A percentile compares a stretch with the other conserved stretches of the same genome.
Evolutionary conservation across 2,113 vertebrate genomes (phyloP).

Genomic region (Muntiacus reevesi): DNA sequence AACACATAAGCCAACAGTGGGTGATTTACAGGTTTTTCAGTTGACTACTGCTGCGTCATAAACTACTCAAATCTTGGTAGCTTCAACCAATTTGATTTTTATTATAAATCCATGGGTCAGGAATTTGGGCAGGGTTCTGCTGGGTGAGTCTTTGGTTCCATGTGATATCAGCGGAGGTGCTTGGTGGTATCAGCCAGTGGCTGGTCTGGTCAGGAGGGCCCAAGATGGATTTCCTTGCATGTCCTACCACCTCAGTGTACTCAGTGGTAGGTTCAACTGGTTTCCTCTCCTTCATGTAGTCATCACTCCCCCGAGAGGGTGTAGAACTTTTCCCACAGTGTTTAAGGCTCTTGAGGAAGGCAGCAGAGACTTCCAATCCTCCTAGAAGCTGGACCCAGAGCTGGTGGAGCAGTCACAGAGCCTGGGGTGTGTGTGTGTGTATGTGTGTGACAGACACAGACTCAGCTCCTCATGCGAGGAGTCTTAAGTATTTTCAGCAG

Average conservation of each 20-base stretch:
- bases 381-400: neutral
- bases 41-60: neutral
- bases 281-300: neutral
- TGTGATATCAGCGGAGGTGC: neutral
- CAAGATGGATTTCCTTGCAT: neutral
- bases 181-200: neutral
- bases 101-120: neutral
- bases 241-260: neutral
- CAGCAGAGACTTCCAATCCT: neutral
- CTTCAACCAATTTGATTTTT: neutral
- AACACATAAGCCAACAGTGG: neutral
- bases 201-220: neutral
- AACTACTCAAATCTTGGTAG: neutral
- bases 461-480: neutral
- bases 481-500: neutral
- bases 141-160: neutral
- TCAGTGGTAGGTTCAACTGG: accelerated
- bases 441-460: neutral
- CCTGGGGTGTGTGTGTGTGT: neutral
- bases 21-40: neutral
- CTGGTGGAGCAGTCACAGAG: neutral
- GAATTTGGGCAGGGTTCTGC: neutral
- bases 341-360: neutral
- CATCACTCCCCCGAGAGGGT: neutral
- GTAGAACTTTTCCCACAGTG: neutral